These are phyloP conservation scores for Xenopus petersii DNA, from an alignment of 2,797 vertebrate genomes.

Conservation along the genomic window DNA sequence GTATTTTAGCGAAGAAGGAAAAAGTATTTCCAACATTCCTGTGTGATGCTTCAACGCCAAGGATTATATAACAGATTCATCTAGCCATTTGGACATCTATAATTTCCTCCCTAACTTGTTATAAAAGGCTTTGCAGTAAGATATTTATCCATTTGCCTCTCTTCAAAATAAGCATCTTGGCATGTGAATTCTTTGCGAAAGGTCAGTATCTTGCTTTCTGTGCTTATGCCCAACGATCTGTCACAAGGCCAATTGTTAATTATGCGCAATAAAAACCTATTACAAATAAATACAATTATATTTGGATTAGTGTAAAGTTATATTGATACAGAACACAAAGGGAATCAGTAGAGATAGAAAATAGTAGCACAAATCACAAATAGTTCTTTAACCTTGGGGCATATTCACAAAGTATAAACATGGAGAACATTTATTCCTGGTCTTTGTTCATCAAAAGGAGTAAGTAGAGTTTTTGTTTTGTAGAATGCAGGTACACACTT, in stretches of 20 bases:
- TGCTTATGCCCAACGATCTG: neutral
- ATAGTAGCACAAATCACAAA: too few species aligned
- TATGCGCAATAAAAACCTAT: neutral
- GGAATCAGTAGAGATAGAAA: too few species aligned
- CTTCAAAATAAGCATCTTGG: slow-evolving; percentile 29
- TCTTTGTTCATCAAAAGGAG: too few species aligned
- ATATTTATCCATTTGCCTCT: slow-evolving; percentile 35
- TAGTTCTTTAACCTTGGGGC: too few species aligned
- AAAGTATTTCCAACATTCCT: neutral
- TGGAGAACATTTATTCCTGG: too few species aligned
- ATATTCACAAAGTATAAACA: too few species aligned
- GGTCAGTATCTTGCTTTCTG: slow-evolving; percentile 21
- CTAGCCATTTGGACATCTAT: slow-evolving; percentile 21
- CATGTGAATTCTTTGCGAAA: slow-evolving; percentile 13
- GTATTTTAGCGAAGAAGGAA: neutral
- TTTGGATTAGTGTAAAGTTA: neutral
- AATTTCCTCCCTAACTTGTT: slow-evolving; percentile 21
- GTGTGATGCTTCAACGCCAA: slow-evolving; percentile 6
- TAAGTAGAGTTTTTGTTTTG: too few species aligned
- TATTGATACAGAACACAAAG: neutral
- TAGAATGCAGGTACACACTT: too few species aligned
- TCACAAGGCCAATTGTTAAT: slow-evolving; percentile 8
- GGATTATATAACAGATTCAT: slow-evolving; percentile 24
- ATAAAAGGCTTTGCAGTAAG: slow-evolving; percentile 19
- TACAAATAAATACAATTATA: slow-evolving; percentile 5